Evolutionary conservation across 1,140 invertebrate genomes (phyloP).

Genomic region (Trachymyrmex septentrionalis): DNA sequence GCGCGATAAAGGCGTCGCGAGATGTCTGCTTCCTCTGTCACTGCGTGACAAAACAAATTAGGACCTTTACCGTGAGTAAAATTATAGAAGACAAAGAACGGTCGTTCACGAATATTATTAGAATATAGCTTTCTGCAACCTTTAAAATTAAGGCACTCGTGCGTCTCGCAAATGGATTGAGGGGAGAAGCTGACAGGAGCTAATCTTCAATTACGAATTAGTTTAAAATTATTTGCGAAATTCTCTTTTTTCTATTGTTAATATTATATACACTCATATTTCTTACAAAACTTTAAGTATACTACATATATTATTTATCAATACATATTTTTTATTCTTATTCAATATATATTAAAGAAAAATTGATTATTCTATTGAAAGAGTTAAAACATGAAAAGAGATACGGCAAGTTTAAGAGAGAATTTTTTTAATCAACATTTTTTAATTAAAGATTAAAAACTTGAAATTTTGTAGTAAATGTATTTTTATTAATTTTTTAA

Average conservation of each 20-base stretch:
- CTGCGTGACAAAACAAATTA: conserved; percentile 58
- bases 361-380: background rate
- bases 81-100: conserved; percentile 15
- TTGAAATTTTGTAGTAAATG: background rate
- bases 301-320: background rate
- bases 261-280: background rate
- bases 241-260: background rate
- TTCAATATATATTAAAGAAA: background rate
- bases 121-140: no score
- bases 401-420: background rate
- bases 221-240: background rate
- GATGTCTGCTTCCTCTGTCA: conserved; percentile 35
- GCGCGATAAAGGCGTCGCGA: conserved; percentile 64
- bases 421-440: background rate
- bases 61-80: conserved; percentile 20
- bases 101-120: background rate
- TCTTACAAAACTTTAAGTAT: background rate
- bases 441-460: background rate
- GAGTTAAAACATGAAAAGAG: background rate
- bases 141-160: background rate
- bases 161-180: background rate
- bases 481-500: background rate
- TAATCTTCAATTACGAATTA: background rate
- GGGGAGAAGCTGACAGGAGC: background rate
- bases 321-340: background rate